Conservation (phyloP, 2,797 vertebrate species). For the Crocidura indochinensis region DNA sequence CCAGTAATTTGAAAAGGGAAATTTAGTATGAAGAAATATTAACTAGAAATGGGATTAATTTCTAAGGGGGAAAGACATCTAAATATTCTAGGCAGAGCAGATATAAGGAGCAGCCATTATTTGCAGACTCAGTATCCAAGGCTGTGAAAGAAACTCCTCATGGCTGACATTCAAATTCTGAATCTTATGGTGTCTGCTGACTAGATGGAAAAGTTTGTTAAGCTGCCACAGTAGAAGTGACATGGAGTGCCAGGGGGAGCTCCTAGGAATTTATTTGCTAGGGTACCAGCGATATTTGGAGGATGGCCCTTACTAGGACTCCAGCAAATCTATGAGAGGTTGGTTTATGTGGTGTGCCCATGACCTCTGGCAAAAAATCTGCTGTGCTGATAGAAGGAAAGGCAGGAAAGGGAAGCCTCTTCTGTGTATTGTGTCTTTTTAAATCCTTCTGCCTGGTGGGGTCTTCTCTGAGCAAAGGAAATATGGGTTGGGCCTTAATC, state of each 20-base stretch:
- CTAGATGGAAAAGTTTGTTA: neutral
- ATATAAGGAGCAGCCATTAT: neutral
- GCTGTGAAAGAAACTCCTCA: neutral
- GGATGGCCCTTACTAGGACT: neutral
- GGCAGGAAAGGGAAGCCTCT: neutral
- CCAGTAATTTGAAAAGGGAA: conserved; percentile 39
- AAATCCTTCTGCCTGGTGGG: neutral
- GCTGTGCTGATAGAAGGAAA: too few species aligned
- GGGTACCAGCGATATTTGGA: neutral
- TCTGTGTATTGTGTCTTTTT: too few species aligned
- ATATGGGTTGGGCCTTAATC: neutral
- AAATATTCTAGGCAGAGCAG: neutral
- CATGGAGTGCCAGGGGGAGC: neutral
- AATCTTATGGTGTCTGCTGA: neutral
- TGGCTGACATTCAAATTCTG: neutral
- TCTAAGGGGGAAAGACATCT: neutral
- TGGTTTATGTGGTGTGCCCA: neutral
- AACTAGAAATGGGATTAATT: neutral
- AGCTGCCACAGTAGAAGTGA: neutral
- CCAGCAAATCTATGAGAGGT: neutral
- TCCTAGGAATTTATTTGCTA: neutral
- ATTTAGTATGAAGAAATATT: conserved; percentile 32
- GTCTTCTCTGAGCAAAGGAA: neutral
- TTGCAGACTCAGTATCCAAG: neutral
- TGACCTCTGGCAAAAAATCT: neutral